A percentile compares a stretch with the other conserved stretches of the same genome.
phyloP scores from a whole-genome alignment of 2,888 invertebrate genomes.

The Amblyjoppa proteus region DNA sequence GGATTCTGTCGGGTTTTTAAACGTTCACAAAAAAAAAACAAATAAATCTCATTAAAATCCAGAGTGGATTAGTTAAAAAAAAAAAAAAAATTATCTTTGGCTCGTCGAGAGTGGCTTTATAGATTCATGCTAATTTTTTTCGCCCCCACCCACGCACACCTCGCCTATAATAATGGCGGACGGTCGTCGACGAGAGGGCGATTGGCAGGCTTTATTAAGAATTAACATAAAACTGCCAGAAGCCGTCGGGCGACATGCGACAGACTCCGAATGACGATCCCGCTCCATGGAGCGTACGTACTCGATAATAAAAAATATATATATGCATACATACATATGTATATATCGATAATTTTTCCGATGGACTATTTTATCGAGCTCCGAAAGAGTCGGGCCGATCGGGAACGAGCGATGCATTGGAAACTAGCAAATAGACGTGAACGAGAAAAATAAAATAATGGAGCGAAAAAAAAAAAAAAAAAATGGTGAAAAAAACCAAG shows the following conservation, averaged over 20 bases:
- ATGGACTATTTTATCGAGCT: slow-evolving; percentile 14
- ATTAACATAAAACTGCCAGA: neutral
- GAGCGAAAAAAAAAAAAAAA: slow-evolving; percentile 9
- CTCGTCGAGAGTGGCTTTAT: too few species aligned
- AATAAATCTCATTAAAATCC: too few species aligned
- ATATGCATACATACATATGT: neutral
- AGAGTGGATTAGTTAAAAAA: too few species aligned
- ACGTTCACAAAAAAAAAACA: too few species aligned
- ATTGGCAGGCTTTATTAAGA: neutral
- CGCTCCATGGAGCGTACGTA: neutral
- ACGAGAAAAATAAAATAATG: slow-evolving; percentile 30
- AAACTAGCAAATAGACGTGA: slow-evolving; percentile 21
- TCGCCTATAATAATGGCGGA: neutral
- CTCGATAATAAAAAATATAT: neutral
- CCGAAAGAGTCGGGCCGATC: slow-evolving; percentile 32
- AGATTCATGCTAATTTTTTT: too few species aligned
- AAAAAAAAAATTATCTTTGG: too few species aligned
- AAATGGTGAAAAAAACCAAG: neutral
- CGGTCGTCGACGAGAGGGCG: neutral
- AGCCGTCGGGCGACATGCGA: neutral
- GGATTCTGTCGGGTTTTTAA: too few species aligned
- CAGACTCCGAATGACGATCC: neutral
- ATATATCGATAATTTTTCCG: neutral
- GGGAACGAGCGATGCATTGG: slow-evolving; percentile 17
- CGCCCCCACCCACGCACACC: too few species aligned